Percentiles rank a stretch among this genome's conserved stretches.
phyloP scores from a whole-genome alignment of 2,797 vertebrate genomes.

The Cynodonichthys magdalenae region DNA sequence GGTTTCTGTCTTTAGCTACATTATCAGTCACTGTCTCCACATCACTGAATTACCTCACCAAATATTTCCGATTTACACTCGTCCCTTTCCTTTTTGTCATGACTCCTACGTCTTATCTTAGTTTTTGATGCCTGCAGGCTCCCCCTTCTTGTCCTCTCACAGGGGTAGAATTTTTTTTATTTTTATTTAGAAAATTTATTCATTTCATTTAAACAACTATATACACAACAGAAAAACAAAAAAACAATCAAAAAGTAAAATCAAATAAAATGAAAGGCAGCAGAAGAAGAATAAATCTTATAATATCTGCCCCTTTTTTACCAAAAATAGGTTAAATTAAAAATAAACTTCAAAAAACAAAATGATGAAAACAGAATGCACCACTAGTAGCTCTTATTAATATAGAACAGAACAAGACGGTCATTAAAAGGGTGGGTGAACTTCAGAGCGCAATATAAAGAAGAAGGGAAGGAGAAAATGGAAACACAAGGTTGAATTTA shows the following conservation, averaged over 20 bases:
- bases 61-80: constrained; percentile 33
- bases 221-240: no score
- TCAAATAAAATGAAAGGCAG: no score
- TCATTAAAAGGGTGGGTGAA: constrained; percentile 35
- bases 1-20: constrained; percentile 46
- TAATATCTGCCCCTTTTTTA: no score
- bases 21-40: constrained; percentile 52
- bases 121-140: constrained; percentile 20
- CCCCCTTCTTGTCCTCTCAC: constrained; percentile 10
- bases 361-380: no score
- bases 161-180: no score
- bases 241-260: no score
- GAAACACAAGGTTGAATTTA: neutral
- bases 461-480: constrained; percentile 7
- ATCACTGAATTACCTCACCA: constrained; percentile 15
- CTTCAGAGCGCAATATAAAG: constrained; percentile 15
- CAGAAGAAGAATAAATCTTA: no score
- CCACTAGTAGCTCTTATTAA: constrained; percentile 64
- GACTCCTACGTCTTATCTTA: constrained; percentile 14
- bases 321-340: no score
- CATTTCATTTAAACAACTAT: no score
- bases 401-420: constrained; percentile 51
- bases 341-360: no score
- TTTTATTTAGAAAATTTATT: no score
- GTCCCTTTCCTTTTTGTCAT: neutral